Percentiles rank a stretch among this genome's conserved stretches.
Conservation (phyloP, 2,113 vertebrate genomes). For the Anthoscopus minutus region DNA sequence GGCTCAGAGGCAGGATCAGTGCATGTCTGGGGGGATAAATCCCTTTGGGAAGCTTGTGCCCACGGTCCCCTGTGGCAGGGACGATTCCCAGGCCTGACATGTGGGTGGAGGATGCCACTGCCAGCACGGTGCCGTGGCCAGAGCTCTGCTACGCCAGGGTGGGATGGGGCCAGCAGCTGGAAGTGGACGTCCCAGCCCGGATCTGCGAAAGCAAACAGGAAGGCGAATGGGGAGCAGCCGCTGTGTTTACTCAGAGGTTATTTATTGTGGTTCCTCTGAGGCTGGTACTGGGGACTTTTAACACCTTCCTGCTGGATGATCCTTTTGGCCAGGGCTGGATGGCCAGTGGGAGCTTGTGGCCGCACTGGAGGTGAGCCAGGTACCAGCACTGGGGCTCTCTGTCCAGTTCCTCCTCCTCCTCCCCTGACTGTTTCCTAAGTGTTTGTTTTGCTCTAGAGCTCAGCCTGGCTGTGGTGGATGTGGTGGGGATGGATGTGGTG, state of each 20-base stretch:
- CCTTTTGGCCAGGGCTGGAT: background rate
- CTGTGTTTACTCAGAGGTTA: background rate
- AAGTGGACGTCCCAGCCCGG: background rate
- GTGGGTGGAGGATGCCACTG: background rate
- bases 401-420: background rate
- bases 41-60: background rate
- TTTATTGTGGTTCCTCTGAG: background rate
- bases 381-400: background rate
- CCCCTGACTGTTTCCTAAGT: background rate
- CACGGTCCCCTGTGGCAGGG: accelerated
- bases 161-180: background rate
- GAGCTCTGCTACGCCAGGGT: accelerated
- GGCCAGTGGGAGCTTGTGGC: background rate
- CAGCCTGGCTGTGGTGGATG: accelerated
- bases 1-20: background rate
- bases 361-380: background rate
- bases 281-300: background rate
- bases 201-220: slow-evolving; percentile 47
- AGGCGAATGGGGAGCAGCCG: background rate
- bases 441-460: background rate
- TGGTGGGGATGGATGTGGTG: background rate
- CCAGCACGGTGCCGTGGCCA: accelerated
- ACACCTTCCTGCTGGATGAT: background rate
- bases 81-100: accelerated
- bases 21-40: background rate